Base-by-base conservation (phyloP, 2,113 vertebrate species). In the Neogale vison region DNA sequence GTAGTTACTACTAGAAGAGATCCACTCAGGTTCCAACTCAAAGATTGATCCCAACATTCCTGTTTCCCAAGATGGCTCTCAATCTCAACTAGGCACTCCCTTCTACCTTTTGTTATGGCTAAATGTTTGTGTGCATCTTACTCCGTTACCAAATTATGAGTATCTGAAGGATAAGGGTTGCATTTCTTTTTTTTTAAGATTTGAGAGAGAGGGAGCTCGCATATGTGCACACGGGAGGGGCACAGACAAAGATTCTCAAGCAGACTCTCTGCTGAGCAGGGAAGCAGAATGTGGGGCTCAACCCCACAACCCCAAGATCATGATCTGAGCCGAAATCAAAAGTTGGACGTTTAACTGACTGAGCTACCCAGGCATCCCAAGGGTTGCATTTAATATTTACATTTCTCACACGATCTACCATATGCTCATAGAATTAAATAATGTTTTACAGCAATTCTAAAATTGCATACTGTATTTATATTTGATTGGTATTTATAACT, bases 1-100 rank as follows among this genome's bases (percentile, higher is more conserved):
- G 8, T 4, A 65, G 20, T 74, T 59, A 81, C 63, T 34, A 88
- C n/a, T 72, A 39, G 26, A 59, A 72, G 67, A 74, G 80, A 77
- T 21, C 39, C 61, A 72, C 72, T 72, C 72, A 90, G 47, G 52
- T 72, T 95, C 95, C 59, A 88, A 96, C 50, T 77, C 47, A n/a
- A 89, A 90, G 23, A 63, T 3, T 47, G 21, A n/a, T 85, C 11
- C 34, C 23, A 67, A 71, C 26, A 84, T 18, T 90, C 36, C 34
- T 83, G 17, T 84, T 79, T 85, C 50, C 71, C 39, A 92, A 74
- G 80, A 92, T n/a, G 47, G 55, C n/a, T 85, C 84, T 39, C 24
- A 55, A 61, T 17, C 55, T 65, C 55, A 74, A 26, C 45, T 21
- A 72, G 7, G 31, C 11, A 80, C 6, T 63, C 61, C 52, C 2